These are phyloP conservation scores for Ditylenchus dipsaci DNA, from an alignment of 1,140 invertebrate species.

Conservation along the genomic window DNA sequence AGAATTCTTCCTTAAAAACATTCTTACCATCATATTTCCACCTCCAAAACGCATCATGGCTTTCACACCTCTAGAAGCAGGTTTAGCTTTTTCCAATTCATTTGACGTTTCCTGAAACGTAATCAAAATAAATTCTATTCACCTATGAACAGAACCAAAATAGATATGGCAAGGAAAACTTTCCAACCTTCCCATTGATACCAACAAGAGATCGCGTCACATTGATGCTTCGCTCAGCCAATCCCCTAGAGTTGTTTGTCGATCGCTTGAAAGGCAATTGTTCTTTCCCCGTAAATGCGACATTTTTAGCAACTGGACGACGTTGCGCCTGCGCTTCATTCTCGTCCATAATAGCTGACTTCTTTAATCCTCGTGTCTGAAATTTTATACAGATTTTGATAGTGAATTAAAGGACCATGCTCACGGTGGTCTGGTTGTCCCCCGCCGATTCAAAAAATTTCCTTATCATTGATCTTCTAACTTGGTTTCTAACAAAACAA, in stretches of 20 bases:
- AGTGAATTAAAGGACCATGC: too few species aligned
- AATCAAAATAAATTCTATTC: not conserved
- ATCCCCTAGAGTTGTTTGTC: not conserved
- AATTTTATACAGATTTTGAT: not conserved
- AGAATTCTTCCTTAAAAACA: not conserved
- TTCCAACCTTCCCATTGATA: not conserved
- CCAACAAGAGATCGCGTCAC: not conserved
- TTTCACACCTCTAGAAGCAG: not conserved
- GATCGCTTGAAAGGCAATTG: too few species aligned
- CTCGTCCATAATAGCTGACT: not conserved
- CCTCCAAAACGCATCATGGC: not conserved
- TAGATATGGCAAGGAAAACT: too few species aligned
- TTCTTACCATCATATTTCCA: not conserved
- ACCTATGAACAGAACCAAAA: too few species aligned
- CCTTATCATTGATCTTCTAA: too few species aligned
- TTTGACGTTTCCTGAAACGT: not conserved
- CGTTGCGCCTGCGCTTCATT: not conserved
- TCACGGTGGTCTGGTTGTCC: too few species aligned
- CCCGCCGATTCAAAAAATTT: too few species aligned
- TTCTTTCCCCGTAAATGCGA: too few species aligned
- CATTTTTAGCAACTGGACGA: not conserved
- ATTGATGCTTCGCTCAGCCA: slow-evolving; percentile 1
- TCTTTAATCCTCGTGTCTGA: not conserved
- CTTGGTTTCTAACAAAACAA: too few species aligned
- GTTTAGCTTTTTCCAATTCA: not conserved